These are phyloP conservation scores for Pygmarrhopalites habei DNA, from an alignment of 1,140 invertebrate species.

Conservation along the genomic window DNA sequence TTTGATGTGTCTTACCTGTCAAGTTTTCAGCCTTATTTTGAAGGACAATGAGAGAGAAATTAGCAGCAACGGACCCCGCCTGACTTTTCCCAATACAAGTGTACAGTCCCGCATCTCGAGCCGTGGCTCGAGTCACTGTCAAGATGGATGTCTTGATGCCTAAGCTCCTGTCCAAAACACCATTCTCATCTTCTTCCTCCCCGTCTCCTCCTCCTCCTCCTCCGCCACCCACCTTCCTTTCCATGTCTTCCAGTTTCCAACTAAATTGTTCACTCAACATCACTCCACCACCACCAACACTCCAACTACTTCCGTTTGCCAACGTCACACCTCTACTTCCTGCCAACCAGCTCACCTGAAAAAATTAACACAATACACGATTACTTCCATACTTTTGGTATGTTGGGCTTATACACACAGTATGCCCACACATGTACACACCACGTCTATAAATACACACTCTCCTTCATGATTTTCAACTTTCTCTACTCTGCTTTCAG, in stretches of 20 bases:
- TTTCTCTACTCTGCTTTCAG: too few species aligned
- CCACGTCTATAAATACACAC: too few species aligned
- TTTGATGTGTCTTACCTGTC: too few species aligned
- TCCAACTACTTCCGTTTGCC: background rate
- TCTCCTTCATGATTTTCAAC: too few species aligned
- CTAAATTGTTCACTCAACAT: constrained; percentile 9
- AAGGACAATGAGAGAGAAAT: constrained; percentile 60
- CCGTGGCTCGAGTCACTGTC: constrained; percentile 60
- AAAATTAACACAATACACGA: background rate
- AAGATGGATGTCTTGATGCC: constrained; percentile 48
- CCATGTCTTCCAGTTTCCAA: background rate
- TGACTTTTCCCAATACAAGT: constrained; percentile 67
- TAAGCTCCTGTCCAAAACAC: constrained; percentile 25
- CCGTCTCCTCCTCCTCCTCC: background rate
- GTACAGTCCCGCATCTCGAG: constrained; percentile 64
- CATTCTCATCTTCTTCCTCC: background rate
- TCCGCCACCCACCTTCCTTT: background rate
- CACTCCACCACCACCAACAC: background rate
- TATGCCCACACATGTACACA: too few species aligned
- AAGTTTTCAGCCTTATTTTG: constrained; percentile 41
- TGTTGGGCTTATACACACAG: too few species aligned
- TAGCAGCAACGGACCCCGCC: constrained; percentile 62
- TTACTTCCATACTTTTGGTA: too few species aligned
- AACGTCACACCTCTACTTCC: background rate
- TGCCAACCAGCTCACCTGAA: background rate